Base-by-base conservation (phyloP, 2,888 invertebrate genomes). In the Oligia fasciuncula region DNA sequence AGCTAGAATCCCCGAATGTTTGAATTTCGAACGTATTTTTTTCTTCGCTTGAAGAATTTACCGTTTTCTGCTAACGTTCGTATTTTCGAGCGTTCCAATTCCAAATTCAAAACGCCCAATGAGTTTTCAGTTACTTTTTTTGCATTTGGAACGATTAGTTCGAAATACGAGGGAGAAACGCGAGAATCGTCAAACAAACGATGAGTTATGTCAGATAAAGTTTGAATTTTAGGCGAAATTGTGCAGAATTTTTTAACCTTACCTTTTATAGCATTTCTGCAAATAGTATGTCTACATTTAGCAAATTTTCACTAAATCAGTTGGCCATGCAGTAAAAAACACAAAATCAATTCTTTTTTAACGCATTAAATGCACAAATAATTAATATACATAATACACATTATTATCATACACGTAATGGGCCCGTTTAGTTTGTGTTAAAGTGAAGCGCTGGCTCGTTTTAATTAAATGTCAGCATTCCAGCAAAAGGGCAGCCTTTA, bases 381-480 rank as follows among this genome's bases (percentile, higher is more conserved):
- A 77, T 70, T 63, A 65, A 73, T 70, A 76, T 81, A 80, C 71
- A 69, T 71, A 84, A 83, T 88, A 87, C 83, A 84, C 85, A 84
- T 84, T 86, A 84, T 89, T 91, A 92, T 92, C 90, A 89, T 90
- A 90, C 85, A 87, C 91, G 90, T 90, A 91, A 93, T 92, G 89
- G 91, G 84, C 88, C 87, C 91, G 87, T 93, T 94, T 91, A 91
- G 92, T 93, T 91, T 89, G 88, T 90, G 84, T 90, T 90, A 90
- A 91, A 91, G 87, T 88, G 90, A 89, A 85, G 79, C 85, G 80
- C 73, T 76, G 80, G 81, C 78, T 82, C 77, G 81, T 86, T 93
- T 94, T 94, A 94, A 94, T 94, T 94, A 95, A 95, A 96, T 95
- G 96, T 94, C 95, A 95, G 93, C 95, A 93, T 93, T 92, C 93